phyloP scores from a whole-genome alignment of 2,888 invertebrate species.

The Syritta pipiens region DNA sequence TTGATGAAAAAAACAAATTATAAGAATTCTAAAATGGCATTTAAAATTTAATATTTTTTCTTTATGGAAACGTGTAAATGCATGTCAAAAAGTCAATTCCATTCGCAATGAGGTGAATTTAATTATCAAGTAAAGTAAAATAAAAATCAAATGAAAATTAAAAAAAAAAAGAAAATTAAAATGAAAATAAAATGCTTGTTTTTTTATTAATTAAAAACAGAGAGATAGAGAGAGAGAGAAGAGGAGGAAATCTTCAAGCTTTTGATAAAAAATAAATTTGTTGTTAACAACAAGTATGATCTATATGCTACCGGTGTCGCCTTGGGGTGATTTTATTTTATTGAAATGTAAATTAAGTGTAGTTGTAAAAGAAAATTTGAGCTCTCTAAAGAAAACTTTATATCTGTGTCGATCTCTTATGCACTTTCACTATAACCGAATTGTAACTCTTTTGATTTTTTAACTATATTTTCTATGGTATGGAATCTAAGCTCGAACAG shows the following conservation, averaged over 20 bases:
- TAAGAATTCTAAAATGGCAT: constrained; percentile 4
- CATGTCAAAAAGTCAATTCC: constrained; percentile 42
- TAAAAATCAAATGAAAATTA: background rate
- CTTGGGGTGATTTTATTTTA: too few relatives aligned
- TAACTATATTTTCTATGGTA: too few relatives aligned
- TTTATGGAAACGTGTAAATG: constrained; percentile 38
- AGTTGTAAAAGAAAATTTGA: too few relatives aligned
- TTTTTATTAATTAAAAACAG: constrained; percentile 13
- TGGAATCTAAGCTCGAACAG: too few relatives aligned
- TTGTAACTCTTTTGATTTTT: too few relatives aligned
- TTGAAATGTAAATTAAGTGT: too few relatives aligned
- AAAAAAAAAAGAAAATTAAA: background rate
- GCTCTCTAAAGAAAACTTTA: too few relatives aligned
- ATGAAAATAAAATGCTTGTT: too few relatives aligned
- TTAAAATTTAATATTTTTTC: constrained; percentile 5
- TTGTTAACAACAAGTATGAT: background rate
- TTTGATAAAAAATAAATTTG: background rate
- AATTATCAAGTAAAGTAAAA: constrained; percentile 9
- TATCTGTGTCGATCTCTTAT: too few relatives aligned
- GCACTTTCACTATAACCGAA: too few relatives aligned
- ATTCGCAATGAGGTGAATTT: constrained; percentile 61
- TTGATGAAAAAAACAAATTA: constrained; percentile 5
- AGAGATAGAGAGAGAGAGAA: background rate
- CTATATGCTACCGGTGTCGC: constrained; percentile 18
- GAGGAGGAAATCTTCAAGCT: constrained; percentile 11